Base-by-base conservation (phyloP, 2,113 vertebrate genomes). In the Origma solitaria region DNA sequence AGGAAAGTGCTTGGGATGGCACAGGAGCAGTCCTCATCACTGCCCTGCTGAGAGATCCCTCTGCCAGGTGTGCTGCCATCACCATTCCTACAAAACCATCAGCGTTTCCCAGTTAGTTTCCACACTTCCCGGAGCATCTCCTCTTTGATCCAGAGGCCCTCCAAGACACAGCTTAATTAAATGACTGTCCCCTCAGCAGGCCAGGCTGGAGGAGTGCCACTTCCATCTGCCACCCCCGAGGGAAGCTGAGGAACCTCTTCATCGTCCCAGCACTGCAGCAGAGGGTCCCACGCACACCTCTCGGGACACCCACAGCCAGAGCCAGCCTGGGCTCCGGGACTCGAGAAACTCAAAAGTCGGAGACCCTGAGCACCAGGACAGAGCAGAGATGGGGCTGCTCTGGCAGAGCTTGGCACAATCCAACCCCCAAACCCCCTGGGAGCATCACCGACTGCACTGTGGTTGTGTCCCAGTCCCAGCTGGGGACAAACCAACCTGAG, bases 341-440 rank as follows among this genome's bases (percentile, higher is more conserved):
- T 15, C 2, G 9, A 53, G 38, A 20, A 38, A 27, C 4, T 3
- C 7, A 7, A 42, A 22, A 11, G 5, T 4, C 31, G 7, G 4
- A 62, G 37, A 9, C 1, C 4, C 6, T 2, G 23, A 53, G 6
- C 22, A 7, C 0, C 2, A 31, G 71, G 13, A 7, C 49, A 40
- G 11, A 33, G 56, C 69, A 50, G 51, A 24, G 70, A 7, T 0
- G 23, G 56, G 31, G 73, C 73, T 75, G 73, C 68, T 11, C 68
- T 6, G 35, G 56, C 56, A 40, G 7, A 22, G 45, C 35, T 57
- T 27, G 21, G 56, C 6, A 2, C 0, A 2, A 6, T 4, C 35
- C 82, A 45, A 2, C 1, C 12, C 19, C 24, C 58, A 24, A 0
- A 69, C 0, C 16, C 65, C 71, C 8, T 1, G 1, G 2, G 28